phyloP scores from a whole-genome alignment of 2,888 invertebrate genomes.

The Hirudinaria manillensis region DNA sequence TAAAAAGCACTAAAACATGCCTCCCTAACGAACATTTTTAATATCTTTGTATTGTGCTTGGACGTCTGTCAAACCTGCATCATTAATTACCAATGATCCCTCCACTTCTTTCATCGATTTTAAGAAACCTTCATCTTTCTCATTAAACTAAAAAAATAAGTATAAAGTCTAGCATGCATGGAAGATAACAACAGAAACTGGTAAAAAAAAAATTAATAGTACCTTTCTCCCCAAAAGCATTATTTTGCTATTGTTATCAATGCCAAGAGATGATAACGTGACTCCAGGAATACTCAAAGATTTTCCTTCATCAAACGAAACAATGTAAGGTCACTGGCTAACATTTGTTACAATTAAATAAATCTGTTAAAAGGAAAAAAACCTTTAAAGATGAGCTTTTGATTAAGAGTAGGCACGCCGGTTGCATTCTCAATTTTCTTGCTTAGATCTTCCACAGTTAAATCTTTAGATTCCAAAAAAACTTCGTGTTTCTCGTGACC shows the following conservation, averaged over 20 bases:
- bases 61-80: neutral
- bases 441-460: neutral
- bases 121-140: slow-evolving; percentile 24
- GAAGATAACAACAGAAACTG: neutral
- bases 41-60: slow-evolving; percentile 19
- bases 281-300: neutral
- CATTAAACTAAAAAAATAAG: slow-evolving; percentile 16
- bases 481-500: neutral
- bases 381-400: slow-evolving; percentile 10
- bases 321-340: neutral
- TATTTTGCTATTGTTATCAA: slow-evolving; percentile 17
- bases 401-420: neutral
- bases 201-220: neutral
- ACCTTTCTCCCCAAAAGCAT: slow-evolving; percentile 19
- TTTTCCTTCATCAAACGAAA: neutral
- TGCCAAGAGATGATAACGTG: neutral
- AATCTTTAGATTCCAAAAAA: neutral
- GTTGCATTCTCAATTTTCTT: neutral
- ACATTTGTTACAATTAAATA: neutral
- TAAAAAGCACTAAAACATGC: no score
- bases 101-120: slow-evolving; percentile 18
- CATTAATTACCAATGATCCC: neutral
- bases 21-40: slow-evolving; percentile 16
- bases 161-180: neutral
- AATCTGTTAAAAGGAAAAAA: neutral